These are phyloP conservation scores for Rutilus rutilus DNA, from an alignment of 2,113 vertebrate genomes.

Conservation along the genomic window DNA sequence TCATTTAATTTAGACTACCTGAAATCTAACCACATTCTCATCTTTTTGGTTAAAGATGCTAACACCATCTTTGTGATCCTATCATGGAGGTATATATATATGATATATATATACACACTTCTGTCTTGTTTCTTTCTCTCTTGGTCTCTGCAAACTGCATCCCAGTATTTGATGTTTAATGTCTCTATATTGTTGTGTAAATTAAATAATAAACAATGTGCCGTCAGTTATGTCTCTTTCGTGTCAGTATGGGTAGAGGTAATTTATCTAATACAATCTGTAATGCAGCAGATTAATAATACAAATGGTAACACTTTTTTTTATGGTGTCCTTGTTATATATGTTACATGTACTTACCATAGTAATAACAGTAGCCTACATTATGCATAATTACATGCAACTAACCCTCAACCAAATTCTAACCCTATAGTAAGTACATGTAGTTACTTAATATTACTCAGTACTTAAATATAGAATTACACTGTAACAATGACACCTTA, in stretches of 20 bases:
- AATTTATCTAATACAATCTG: background rate
- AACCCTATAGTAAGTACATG: no score
- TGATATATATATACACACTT: no score
- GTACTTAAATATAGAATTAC: no score
- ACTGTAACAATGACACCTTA: no score
- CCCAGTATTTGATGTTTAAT: constrained; percentile 63
- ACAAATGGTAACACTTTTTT: background rate
- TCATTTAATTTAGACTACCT: background rate
- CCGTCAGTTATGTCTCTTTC: constrained; percentile 28
- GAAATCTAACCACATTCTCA: background rate
- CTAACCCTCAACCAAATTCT: no score
- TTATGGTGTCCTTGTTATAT: no score
- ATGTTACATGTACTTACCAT: no score
- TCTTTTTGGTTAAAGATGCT: background rate
- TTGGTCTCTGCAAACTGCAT: constrained; percentile 63
- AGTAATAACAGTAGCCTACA: no score
- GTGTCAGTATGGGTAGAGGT: background rate
- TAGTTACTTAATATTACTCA: no score
- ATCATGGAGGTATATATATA: background rate
- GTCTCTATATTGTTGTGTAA: constrained; percentile 68
- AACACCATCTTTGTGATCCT: constrained; percentile 19
- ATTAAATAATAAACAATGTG: constrained; percentile 67
- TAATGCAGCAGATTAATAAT: background rate
- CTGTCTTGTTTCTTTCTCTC: constrained; percentile 36
- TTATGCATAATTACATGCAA: no score